phyloP scores from a whole-genome alignment of 2,888 invertebrate species.

The Thalpophila matura region DNA sequence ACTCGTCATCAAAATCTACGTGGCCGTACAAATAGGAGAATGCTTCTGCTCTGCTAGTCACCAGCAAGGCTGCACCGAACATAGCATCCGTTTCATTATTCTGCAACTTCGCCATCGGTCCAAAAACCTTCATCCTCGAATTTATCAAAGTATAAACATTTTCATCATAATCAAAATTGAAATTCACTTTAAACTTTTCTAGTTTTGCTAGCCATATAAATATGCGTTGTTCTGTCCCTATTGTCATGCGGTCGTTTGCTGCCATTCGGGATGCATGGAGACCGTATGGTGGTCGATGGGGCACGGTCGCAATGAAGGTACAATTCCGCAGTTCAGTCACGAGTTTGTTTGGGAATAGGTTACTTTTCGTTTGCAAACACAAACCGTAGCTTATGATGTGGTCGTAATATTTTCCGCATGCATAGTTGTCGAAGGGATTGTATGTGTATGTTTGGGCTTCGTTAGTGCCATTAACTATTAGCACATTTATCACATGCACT shows the following conservation, averaged over 20 bases:
- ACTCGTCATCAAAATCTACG: constrained; percentile 46
- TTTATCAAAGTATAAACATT: constrained; percentile 14
- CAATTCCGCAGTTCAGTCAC: constrained; percentile 71
- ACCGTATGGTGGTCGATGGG: constrained; percentile 73
- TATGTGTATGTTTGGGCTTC: constrained; percentile 72
- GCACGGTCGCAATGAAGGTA: constrained; percentile 63
- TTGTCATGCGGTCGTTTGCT: not conserved
- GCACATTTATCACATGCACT: constrained; percentile 64
- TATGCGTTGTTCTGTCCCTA: constrained; percentile 44
- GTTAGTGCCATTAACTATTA: constrained; percentile 67
- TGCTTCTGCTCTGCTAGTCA: constrained; percentile 17
- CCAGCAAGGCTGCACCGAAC: constrained; percentile 42
- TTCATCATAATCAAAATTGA: constrained; percentile 5
- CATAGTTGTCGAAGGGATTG: constrained; percentile 75
- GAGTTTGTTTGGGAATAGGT: constrained; percentile 68
- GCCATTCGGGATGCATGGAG: constrained; percentile 54
- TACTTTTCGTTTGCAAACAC: constrained; percentile 56
- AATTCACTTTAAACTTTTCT: constrained; percentile 39
- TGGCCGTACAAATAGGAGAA: constrained; percentile 35
- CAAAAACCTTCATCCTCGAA: constrained; percentile 31
- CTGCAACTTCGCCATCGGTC: constrained; percentile 41
- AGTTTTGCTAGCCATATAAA: constrained; percentile 32
- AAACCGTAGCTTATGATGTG: constrained; percentile 69
- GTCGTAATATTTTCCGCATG: constrained; percentile 74
- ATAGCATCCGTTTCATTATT: constrained; percentile 42